Evolutionary conservation across 2,113 vertebrate species (phyloP).

Genomic region (Peromyscus maniculatus): DNA sequence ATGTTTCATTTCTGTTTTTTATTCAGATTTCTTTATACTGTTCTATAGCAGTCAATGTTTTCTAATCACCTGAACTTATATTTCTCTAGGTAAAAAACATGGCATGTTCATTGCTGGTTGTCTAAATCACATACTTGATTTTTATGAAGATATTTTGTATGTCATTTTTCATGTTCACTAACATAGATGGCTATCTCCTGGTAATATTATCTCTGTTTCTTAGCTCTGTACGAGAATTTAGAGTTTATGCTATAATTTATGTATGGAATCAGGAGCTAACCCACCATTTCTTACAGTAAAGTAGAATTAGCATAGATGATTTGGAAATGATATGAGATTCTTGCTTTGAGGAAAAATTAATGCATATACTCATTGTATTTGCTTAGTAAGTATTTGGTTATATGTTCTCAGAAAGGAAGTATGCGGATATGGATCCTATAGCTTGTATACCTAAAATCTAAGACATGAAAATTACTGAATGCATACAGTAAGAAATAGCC

Average conservation of each 20-base stretch:
- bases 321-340: constrained; percentile 20
- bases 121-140: constrained; percentile 31
- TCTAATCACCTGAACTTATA: background rate
- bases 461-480: background rate
- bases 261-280: constrained; percentile 1
- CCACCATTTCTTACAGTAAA: constrained; percentile 33
- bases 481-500: background rate
- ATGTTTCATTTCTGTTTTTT: constrained; percentile 21
- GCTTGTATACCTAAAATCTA: background rate
- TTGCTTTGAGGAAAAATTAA: constrained; percentile 40
- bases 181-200: background rate
- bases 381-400: constrained; percentile 33
- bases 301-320: background rate
- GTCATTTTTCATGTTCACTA: constrained; percentile 1
- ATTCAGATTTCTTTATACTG: constrained; percentile 38
- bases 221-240: constrained; percentile 37
- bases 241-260: constrained; percentile 45
- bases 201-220: constrained; percentile 29
- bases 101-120: constrained; percentile 2
- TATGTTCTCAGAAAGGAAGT: background rate
- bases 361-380: background rate
- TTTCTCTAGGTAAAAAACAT: background rate
- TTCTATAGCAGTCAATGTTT: background rate
- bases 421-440: background rate
- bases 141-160: background rate